A percentile compares a stretch with the other conserved stretches of the same genome.
Evolutionary conservation across 2,113 vertebrate genomes (phyloP).

Genomic region (Nansenia antarctica): DNA sequence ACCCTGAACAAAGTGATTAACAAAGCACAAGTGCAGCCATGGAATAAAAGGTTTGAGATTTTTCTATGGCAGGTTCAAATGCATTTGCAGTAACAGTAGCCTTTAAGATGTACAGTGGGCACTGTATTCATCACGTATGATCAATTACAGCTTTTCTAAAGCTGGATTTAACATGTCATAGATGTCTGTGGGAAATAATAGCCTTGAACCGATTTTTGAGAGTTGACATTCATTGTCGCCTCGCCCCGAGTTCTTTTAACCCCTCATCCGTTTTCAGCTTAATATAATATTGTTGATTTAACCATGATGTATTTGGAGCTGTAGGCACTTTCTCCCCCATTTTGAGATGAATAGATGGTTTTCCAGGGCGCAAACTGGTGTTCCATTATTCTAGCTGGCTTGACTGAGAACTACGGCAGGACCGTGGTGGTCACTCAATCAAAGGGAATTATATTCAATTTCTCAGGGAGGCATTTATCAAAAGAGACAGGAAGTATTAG

Average conservation of each 20-base stretch:
- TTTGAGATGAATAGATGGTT: constrained; percentile 92
- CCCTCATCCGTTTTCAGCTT: constrained; percentile 88
- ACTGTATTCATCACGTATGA: constrained; percentile 69
- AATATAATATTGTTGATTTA: constrained; percentile 99
- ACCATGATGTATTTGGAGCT: constrained; percentile 94
- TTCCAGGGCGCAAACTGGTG: constrained; percentile 78
- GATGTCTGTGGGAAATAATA: constrained; percentile 83
- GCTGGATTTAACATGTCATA: constrained; percentile 80
- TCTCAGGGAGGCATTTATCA: constrained; percentile 88
- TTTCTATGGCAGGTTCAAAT: constrained; percentile 46
- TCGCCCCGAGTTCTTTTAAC: constrained; percentile 86
- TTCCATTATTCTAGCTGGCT: constrained; percentile 85
- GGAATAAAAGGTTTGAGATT: constrained; percentile 8
- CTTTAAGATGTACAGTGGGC: constrained; percentile 36
- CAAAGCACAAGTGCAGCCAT: constrained; percentile 29
- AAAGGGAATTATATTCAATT: constrained; percentile 89
- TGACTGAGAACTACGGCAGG: constrained; percentile 80
- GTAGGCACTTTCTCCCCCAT: constrained; percentile 81
- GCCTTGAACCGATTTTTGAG: constrained; percentile 79
- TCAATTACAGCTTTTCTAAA: constrained; percentile 77
- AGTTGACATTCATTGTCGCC: constrained; percentile 85
- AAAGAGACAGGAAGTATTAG: constrained; percentile 88
- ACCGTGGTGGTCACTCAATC: constrained; percentile 85
- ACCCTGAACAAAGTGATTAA: constrained; percentile 20
- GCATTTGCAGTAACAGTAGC: constrained; percentile 49